A percentile compares a stretch with the other conserved stretches of the same genome.
Evolutionary conservation across 1,140 invertebrate species (phyloP).

Genomic region (Hetaerina americana): DNA sequence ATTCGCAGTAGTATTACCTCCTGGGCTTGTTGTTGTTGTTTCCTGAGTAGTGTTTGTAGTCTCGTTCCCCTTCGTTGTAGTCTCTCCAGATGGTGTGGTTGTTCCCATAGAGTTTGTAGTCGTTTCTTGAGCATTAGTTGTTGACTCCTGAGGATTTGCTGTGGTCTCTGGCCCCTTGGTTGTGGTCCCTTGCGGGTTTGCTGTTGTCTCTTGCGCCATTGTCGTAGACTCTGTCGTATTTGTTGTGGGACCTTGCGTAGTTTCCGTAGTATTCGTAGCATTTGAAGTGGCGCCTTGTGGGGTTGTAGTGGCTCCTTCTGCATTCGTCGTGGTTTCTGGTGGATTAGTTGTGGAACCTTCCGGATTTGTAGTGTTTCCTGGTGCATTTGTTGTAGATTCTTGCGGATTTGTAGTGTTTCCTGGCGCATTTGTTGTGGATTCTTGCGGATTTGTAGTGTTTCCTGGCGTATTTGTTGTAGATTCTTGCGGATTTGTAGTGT

Average conservation of each 20-base stretch:
- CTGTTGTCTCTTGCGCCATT: background rate
- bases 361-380: no score
- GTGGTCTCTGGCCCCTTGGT: constrained; percentile 12
- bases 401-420: constrained; percentile 17
- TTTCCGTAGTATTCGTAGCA: constrained; percentile 14
- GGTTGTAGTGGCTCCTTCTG: constrained; percentile 6
- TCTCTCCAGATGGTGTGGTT: constrained; percentile 6
- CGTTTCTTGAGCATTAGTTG: background rate
- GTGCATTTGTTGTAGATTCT: no score
- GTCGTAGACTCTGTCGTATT: background rate
- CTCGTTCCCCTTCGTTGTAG: background rate
- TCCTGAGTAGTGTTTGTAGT: constrained; percentile 6
- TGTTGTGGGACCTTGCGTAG: constrained; percentile 9
- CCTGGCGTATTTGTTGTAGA: no score
- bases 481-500: no score
- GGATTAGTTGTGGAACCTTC: no score
- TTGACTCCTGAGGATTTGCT: background rate
- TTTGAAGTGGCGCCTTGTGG: constrained; percentile 12
- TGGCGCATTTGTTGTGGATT: constrained; percentile 15
- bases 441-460: no score
- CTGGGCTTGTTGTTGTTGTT: constrained; percentile 12
- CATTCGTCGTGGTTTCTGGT: constrained; percentile 19
- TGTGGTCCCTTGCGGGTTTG: background rate
- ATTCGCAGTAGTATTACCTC: constrained; percentile 14
- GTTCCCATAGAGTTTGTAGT: background rate